Evolutionary conservation across 2,113 vertebrate genomes (phyloP).

Genomic region (Hyaena hyaena): DNA sequence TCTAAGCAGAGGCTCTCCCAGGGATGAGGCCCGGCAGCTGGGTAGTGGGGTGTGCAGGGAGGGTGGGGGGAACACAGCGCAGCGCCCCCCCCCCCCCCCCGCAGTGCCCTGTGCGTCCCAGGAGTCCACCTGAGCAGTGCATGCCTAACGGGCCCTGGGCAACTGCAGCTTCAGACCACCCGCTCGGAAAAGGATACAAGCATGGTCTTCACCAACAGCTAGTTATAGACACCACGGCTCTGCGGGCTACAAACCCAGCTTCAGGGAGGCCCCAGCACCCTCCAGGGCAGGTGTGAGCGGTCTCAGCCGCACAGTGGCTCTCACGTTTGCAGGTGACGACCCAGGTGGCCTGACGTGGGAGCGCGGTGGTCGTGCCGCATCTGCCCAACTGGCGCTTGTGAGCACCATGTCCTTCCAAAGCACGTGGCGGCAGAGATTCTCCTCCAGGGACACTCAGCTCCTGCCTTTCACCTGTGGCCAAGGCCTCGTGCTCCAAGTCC

Average conservation of each 20-base stretch:
- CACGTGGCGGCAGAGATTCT: slow-evolving; percentile 92
- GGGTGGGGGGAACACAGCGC: fast-evolving
- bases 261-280: fast-evolving
- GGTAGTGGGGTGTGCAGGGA: fast-evolving
- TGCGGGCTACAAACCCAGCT: neutral
- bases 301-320: neutral
- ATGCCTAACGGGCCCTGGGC: neutral
- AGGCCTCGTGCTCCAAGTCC: slow-evolving; percentile 90
- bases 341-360: fast-evolving
- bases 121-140: neutral
- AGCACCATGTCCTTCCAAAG: slow-evolving; percentile 92
- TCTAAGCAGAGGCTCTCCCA: neutral
- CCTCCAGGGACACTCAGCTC: slow-evolving; percentile 88
- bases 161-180: neutral
- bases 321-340: slow-evolving; percentile 72
- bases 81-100: neutral
- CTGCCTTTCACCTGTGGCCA: slow-evolving; percentile 89
- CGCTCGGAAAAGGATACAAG: neutral
- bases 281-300: fast-evolving
- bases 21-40: too few species aligned
- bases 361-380: neutral
- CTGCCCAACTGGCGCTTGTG: slow-evolving; percentile 88
- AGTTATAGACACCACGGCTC: neutral
- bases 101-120: neutral
- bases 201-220: neutral